phyloP scores from a whole-genome alignment of 2,797 vertebrate genomes.

The Scyliorhinus canicula region DNA sequence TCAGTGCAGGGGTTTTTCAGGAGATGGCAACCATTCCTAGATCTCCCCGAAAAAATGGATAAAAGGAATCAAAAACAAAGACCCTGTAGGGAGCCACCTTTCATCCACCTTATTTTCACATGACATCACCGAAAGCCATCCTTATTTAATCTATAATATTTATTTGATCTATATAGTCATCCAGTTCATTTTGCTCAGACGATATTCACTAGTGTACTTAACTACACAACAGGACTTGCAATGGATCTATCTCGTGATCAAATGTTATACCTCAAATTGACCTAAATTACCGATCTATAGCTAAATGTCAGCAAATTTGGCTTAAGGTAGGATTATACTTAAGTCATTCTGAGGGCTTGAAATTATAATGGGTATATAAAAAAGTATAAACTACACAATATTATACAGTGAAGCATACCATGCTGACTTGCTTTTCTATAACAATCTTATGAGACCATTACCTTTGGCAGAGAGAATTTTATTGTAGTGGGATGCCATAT shows the following conservation, averaged over 20 bases:
- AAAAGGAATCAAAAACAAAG: too few species aligned
- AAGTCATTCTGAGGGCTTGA: neutral
- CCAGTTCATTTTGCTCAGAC: neutral
- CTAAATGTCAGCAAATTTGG: neutral
- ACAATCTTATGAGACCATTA: slow-evolving; percentile 48
- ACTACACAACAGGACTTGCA: neutral
- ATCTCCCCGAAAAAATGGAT: too few species aligned
- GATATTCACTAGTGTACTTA: neutral
- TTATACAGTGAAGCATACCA: neutral
- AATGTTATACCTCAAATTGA: neutral
- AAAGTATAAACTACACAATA: neutral
- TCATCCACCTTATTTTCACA: too few species aligned
- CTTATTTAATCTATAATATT: too few species aligned
- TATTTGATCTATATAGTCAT: too few species aligned
- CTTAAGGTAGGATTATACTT: neutral
- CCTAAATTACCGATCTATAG: neutral
- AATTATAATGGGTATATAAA: neutral
- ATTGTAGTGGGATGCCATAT: slow-evolving; percentile 90
- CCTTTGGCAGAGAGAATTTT: slow-evolving; percentile 90
- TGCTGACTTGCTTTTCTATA: neutral
- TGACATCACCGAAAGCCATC: too few species aligned
- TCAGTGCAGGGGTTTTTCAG: too few species aligned
- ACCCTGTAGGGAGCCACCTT: too few species aligned
- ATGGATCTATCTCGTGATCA: neutral
- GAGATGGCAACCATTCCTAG: too few species aligned